Evolutionary conservation across 2,888 invertebrate genomes (phyloP), one percentile per base, ranked within the genome.

Genomic region (Bursaphelenchus okinawaensis): DNA sequence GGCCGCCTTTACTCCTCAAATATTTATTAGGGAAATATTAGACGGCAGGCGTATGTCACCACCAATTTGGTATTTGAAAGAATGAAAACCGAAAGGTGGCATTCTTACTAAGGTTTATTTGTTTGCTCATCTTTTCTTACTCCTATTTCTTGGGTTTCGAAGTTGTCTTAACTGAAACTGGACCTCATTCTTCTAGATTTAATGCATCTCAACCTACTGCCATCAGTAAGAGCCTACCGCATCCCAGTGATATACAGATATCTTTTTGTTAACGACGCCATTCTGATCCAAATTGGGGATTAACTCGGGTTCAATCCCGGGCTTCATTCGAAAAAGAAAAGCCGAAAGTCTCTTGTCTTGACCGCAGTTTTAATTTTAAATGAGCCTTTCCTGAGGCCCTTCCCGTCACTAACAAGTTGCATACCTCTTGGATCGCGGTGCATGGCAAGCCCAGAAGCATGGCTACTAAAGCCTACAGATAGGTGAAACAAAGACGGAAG

Each of bases 231-330:
- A 23, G 27, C 56, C 27, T 56, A 56, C 56, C 19, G 56, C 56
- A 28, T 59, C 60, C 50, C 52, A 59, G 19, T 54, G 60, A 22
- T 23, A 59, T 1, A 40, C 19, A 55, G 50, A 59, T 20, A 26
- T 54, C 55, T 59, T 59, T 51, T 59, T 50, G 40, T n/a, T 40
- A 40, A 40, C 40, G 16, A 40, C n/a, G 16, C 40, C 40, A 40
- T 12, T 40, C 40, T 40, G 40, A 12, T 16, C 3, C 40, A 40
- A n/a, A 40, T 40, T 40, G 12, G 40, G 40, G n/a, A 16, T 40
- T 40, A 40, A 16, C 12, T 40, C 40, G n/a, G 40, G 12, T 40
- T 40, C 40, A 40, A 16, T 40, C 40, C n/a, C 40, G 3, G 40
- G 52, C 60, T 20, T 16, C 51, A 50, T 20, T 28, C 50, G 40